Evolutionary conservation across 2,888 invertebrate species (phyloP).

Genomic region (Anticlea derivata): DNA sequence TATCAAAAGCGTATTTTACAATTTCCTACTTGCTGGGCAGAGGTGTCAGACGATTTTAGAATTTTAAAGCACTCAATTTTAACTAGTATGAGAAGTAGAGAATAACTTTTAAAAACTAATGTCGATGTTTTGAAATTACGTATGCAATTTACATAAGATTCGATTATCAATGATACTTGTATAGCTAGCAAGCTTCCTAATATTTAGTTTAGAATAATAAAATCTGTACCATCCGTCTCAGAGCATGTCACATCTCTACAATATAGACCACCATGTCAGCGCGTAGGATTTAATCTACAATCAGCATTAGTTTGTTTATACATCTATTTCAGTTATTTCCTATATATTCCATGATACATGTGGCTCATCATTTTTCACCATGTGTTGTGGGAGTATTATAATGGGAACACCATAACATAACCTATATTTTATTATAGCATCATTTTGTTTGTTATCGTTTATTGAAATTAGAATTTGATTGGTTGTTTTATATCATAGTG

Average conservation of each 20-base stretch:
- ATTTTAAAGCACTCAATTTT: no score
- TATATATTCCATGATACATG: constrained; percentile 28
- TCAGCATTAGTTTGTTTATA: constrained; percentile 28
- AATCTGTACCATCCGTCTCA: background rate
- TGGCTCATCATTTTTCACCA: constrained; percentile 29
- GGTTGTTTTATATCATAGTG: constrained; percentile 24
- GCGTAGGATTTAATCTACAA: constrained; percentile 24
- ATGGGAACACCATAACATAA: constrained; percentile 29
- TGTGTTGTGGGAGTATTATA: constrained; percentile 24
- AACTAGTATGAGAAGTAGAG: no score
- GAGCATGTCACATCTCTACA: constrained; percentile 9
- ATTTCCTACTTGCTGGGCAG: no score
- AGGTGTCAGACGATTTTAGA: no score
- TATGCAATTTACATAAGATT: no score
- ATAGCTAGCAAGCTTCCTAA: no score
- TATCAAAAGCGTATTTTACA: no score
- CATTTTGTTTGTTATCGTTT: constrained; percentile 27
- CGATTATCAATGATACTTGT: no score
- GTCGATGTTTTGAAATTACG: no score
- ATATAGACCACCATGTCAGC: constrained; percentile 32
- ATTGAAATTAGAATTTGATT: constrained; percentile 20
- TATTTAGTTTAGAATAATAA: background rate
- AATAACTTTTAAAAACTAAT: no score
- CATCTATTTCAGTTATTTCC: constrained; percentile 31
- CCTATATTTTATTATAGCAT: constrained; percentile 33